These are phyloP conservation scores for Panulirus ornatus DNA, from an alignment of 1,140 invertebrate genomes.

Conservation along the genomic window DNA sequence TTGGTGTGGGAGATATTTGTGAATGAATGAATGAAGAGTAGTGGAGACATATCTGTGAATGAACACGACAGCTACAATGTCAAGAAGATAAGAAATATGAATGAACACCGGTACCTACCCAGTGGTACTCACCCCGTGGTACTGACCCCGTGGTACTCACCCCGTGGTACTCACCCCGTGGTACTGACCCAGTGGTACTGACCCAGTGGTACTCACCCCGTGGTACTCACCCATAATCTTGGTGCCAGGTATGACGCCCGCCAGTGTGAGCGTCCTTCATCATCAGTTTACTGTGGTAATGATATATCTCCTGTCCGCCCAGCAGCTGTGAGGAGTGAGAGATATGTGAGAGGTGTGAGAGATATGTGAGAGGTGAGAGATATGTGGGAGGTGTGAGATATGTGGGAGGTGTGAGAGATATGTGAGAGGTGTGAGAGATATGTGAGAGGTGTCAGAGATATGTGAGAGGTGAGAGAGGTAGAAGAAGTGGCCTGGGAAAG, in stretches of 20 bases:
- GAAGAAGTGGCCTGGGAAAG: background rate
- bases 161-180: too few relatives aligned
- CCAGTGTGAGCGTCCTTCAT: slow-evolving; percentile 74
- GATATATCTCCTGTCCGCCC: slow-evolving; percentile 75
- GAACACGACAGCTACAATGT: too few relatives aligned
- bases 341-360: background rate
- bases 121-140: too few relatives aligned
- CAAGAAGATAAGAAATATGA: too few relatives aligned
- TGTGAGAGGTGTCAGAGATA: background rate
- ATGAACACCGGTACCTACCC: too few relatives aligned
- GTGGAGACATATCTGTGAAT: too few relatives aligned
- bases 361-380: background rate
- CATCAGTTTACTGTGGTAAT: slow-evolving; percentile 75
- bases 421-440: too few relatives aligned
- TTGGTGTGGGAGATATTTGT: too few relatives aligned
- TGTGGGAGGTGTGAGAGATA: too few relatives aligned
- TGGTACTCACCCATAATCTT: slow-evolving; percentile 72
- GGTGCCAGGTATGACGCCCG: slow-evolving; percentile 72
- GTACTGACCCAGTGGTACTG: too few relatives aligned
- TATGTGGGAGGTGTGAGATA: background rate
- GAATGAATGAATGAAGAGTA: too few relatives aligned
- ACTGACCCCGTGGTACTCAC: too few relatives aligned
- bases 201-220: background rate
- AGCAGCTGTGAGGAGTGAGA: slow-evolving; percentile 46
- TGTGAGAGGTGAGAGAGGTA: background rate